Evolutionary conservation across 53 echinoderm and acorn worm genomes (phyloP), one percentile per base, ranked within the genome.

Genomic region (Echinometra lucunter): DNA sequence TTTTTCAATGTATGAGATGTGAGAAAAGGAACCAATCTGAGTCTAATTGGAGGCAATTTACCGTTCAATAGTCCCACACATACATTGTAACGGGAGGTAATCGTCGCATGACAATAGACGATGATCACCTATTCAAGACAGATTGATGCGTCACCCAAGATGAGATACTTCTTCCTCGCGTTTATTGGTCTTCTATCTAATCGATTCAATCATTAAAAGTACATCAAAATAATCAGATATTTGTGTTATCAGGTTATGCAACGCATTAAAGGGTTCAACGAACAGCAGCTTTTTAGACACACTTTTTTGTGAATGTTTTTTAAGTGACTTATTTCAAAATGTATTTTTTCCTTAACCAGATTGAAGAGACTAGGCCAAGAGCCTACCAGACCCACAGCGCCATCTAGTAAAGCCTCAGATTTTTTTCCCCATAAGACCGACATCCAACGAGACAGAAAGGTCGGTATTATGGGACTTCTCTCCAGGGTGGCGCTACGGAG

Each of bases 1-100:
- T 57, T 47, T n/a, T n/a, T 57, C n/a, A 89, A 15, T 37, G 37
- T n/a, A 38, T 38, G 37, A 37, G 12, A 89, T 58, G 60, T 35
- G 60, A 60, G 89, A 37, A 58, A 58, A 35, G 28, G 57, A 57
- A 57, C 58, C 60, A 89, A 89, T 89, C 37, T 89, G 40, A 6
- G 3, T 58, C 60, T 89, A 89, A 89, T 89, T 89, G 89, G 89
- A 21, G 37, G 58, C 60, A 89, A 89, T 89, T 89, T 89, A 57
- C 60, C 60, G 83, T n/a, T 60, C 89, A 89, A 89, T 89, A 89
- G 89, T 89, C 89, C 89, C 60, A 89, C 89, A 37, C 89, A 89
- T 89, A 58, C 49, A 83, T 49, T n/a, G 28, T 83, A n/a, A 45
- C 83, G 25, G 89, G 11, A 23, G 58, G 89, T 37, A 89, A 89